Percentiles rank a stretch among this genome's conserved stretches.
Conservation (phyloP, 1,140 invertebrate genomes). For the Rhagoletis pomonella region DNA sequence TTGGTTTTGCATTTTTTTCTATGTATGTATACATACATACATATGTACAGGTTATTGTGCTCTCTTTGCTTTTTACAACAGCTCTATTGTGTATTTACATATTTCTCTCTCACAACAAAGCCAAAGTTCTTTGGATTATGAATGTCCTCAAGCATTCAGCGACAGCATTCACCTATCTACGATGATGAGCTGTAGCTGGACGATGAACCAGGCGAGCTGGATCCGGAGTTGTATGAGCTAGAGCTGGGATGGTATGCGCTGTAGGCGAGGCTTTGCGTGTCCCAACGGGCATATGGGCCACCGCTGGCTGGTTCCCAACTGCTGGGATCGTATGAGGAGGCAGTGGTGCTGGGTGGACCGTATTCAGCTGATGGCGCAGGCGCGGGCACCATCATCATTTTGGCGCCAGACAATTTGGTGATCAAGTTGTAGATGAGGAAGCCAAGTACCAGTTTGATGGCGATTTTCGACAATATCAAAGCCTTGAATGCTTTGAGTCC, state of each 20-base stretch:
- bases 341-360: slow-evolving; percentile 81
- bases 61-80: background rate
- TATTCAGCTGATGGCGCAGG: slow-evolving; percentile 77
- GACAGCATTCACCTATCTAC: slow-evolving; percentile 57
- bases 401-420: slow-evolving; percentile 82
- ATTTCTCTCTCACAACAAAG: background rate
- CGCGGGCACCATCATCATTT: slow-evolving; percentile 81
- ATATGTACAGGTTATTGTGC: slow-evolving; percentile 33
- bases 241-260: slow-evolving; percentile 84
- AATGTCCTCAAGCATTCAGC: background rate
- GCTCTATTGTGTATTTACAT: background rate
- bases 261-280: slow-evolving; percentile 84
- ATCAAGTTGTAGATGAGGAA: slow-evolving; percentile 86
- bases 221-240: slow-evolving; percentile 76
- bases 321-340: slow-evolving; percentile 80
- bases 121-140: background rate
- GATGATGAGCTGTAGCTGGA: slow-evolving; percentile 69
- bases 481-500: slow-evolving; percentile 89
- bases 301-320: slow-evolving; percentile 80
- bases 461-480: slow-evolving; percentile 86
- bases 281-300: slow-evolving; percentile 86
- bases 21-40: background rate
- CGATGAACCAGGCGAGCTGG: slow-evolving; percentile 76
- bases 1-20: slow-evolving; percentile 29
- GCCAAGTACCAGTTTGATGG: slow-evolving; percentile 84